Percentiles rank a stretch among this genome's conserved stretches.
phyloP scores from a whole-genome alignment of 2,113 vertebrate genomes.

The Misgurnus anguillicaudatus region DNA sequence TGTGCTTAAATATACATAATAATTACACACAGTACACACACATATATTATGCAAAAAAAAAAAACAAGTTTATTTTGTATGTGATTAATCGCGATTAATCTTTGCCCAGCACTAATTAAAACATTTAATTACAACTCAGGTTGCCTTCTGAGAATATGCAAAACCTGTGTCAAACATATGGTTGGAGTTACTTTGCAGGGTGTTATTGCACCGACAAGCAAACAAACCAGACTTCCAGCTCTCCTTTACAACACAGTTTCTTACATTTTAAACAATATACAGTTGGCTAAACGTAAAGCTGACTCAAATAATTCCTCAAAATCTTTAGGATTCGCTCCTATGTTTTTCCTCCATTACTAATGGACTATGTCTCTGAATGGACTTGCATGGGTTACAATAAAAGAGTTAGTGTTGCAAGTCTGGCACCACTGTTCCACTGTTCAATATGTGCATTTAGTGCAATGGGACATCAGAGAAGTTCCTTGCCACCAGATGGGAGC shows the following conservation, averaged over 20 bases:
- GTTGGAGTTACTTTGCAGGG: not conserved
- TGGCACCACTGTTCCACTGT: constrained; percentile 53
- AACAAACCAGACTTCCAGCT: not conserved
- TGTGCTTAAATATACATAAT: too few relatives aligned
- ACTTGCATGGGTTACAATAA: constrained; percentile 10
- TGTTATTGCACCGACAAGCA: not conserved
- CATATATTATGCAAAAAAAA: too few relatives aligned
- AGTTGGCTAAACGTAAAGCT: too few relatives aligned
- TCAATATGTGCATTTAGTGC: constrained; percentile 50
- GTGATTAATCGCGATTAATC: too few relatives aligned
- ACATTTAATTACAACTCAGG: not conserved
- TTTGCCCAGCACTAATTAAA: too few relatives aligned
- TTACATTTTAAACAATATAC: too few relatives aligned
- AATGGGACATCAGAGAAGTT: constrained; percentile 56
- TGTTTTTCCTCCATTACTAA: not conserved
- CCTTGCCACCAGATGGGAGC: constrained; percentile 64
- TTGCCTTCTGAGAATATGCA: not conserved
- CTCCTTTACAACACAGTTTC: not conserved
- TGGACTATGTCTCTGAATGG: not conserved
- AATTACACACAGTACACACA: too few relatives aligned
- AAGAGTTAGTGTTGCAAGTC: constrained; percentile 34
- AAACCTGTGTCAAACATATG: constrained; percentile 6
- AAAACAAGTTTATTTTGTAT: too few relatives aligned
- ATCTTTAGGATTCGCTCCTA: not conserved
- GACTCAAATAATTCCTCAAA: not conserved